Evolutionary conservation across 2,888 invertebrate genomes (phyloP).

Genomic region (Polyommatus icarus): DNA sequence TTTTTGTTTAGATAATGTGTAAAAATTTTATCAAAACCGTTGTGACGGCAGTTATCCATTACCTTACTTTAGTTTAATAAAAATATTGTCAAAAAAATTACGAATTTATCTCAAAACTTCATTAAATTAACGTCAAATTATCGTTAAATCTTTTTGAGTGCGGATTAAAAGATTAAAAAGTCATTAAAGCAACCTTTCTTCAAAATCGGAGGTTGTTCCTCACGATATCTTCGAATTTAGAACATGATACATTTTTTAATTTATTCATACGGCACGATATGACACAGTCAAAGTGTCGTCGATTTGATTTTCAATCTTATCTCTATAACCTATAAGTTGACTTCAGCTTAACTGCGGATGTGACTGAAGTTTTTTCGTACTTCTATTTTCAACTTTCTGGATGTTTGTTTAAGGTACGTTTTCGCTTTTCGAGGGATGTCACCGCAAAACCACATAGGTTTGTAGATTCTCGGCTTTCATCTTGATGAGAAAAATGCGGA

Average conservation of each 20-base stretch:
- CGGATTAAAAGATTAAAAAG: background rate
- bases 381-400: background rate
- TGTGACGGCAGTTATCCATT: no score
- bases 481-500: slow-evolving; percentile 31
- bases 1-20: no score
- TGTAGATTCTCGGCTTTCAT: slow-evolving; percentile 19
- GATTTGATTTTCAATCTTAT: background rate
- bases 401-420: background rate
- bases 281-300: background rate
- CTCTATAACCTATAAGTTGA: background rate
- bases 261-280: background rate
- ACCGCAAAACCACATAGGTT: slow-evolving; percentile 21
- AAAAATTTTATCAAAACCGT: no score
- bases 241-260: slow-evolving; percentile 6
- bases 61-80: no score
- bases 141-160: background rate
- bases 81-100: no score
- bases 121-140: no score
- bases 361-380: background rate
- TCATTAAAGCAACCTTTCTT: background rate
- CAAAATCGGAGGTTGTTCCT: background rate
- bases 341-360: background rate
- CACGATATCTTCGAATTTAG: background rate
- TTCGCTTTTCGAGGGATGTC: background rate
- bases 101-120: no score